Conservation (phyloP, 2,797 vertebrate genomes). For the Semaprochilodus insignis region DNA sequence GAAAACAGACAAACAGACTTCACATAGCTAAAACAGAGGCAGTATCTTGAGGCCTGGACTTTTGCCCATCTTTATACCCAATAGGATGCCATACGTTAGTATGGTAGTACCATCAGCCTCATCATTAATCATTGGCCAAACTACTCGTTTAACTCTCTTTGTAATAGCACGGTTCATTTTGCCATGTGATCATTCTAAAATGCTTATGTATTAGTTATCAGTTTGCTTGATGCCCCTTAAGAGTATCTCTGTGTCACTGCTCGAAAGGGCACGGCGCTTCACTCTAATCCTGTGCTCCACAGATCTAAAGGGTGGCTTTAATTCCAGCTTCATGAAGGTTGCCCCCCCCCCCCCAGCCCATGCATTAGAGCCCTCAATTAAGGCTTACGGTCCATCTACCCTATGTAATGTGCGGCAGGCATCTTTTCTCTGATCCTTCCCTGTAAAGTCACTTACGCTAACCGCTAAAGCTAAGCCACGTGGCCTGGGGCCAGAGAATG, state of each 20-base stretch:
- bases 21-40: too few species aligned
- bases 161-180: neutral
- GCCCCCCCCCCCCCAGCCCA: conserved; percentile 29
- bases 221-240: neutral
- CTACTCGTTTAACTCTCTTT: too few species aligned
- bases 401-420: conserved; percentile 66
- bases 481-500: conserved; percentile 67
- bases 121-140: neutral
- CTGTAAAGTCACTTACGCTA: conserved; percentile 70
- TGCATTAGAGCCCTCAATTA: conserved; percentile 79
- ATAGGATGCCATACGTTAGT: neutral
- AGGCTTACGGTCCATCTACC: conserved; percentile 74
- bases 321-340: conserved; percentile 57
- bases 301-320: conserved; percentile 65
- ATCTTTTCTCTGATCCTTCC: conserved; percentile 55
- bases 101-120: too few species aligned
- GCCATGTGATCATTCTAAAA: too few species aligned
- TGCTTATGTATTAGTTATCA: neutral
- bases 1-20: too few species aligned
- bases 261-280: conserved; percentile 8
- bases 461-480: conserved; percentile 66
- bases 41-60: too few species aligned
- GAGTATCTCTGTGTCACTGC: neutral
- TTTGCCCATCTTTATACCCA: too few species aligned
- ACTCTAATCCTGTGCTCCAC: conserved; percentile 33